These are phyloP conservation scores for Saturnia pavonia DNA, from an alignment of 2,888 invertebrate genomes.

Conservation along the genomic window DNA sequence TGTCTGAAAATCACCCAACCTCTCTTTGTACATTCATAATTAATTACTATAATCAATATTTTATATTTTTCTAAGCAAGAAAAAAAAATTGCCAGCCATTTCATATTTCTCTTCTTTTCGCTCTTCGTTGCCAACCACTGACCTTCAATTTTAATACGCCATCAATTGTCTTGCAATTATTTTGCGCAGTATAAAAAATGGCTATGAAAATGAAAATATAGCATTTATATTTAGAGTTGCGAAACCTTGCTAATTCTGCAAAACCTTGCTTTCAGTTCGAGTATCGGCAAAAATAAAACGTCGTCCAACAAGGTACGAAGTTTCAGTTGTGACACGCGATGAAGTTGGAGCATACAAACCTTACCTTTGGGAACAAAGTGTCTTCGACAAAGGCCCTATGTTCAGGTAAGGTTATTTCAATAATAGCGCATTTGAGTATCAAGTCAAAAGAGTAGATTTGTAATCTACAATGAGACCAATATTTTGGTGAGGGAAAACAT, in stretches of 20 bases:
- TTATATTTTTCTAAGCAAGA: no score
- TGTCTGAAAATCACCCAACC: no score
- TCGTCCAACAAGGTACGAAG: slow-evolving; percentile 93
- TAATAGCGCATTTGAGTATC: neutral
- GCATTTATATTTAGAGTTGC: neutral
- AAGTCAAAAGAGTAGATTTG: neutral
- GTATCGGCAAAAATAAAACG: slow-evolving; percentile 93
- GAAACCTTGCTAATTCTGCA: neutral
- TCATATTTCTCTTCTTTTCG: no score
- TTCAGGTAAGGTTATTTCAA: slow-evolving; percentile 82
- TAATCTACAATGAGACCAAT: no score
- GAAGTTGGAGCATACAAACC: slow-evolving; percentile 98
- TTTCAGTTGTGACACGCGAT: slow-evolving; percentile 95
- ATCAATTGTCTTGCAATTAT: no score
- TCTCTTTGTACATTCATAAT: no score
- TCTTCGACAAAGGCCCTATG: slow-evolving; percentile 97
- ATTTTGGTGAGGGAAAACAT: no score
- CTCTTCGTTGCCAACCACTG: no score
- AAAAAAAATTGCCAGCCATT: no score
- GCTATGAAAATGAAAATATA: neutral
- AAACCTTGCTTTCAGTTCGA: slow-evolving; percentile 82
- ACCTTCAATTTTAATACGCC: no score
- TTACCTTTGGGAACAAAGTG: slow-evolving; percentile 96
- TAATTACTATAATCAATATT: no score
- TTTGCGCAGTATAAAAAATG: neutral